Percentiles rank a stretch among this genome's conserved stretches.
Conservation (phyloP, 2,888 invertebrate genomes). For the Eumacrocentrus americanus region DNA sequence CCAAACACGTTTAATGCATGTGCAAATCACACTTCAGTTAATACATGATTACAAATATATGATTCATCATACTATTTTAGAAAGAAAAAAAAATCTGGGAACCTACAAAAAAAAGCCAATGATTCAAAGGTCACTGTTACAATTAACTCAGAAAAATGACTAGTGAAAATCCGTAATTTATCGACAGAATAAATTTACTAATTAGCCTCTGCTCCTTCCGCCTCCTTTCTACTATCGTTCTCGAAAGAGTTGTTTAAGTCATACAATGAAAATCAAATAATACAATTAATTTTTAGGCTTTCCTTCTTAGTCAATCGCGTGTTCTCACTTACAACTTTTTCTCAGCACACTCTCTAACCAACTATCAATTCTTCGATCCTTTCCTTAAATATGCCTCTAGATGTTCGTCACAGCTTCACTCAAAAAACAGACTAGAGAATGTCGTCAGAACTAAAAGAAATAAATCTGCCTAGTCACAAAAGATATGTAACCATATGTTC, state of each 20-base stretch:
- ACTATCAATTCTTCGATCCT: neutral
- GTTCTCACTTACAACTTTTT: neutral
- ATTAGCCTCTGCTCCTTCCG: neutral
- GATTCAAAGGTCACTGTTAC: neutral
- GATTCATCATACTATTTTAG: too few relatives aligned
- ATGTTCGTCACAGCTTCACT: neutral
- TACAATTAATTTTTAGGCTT: neutral
- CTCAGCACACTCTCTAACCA: neutral
- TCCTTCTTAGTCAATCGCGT: neutral
- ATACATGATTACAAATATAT: too few relatives aligned
- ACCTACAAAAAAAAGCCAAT: too few relatives aligned
- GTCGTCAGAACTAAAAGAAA: too few relatives aligned
- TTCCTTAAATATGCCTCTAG: neutral
- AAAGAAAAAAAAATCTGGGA: neutral
- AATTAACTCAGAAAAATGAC: slow-evolving; percentile 1
- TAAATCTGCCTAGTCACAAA: too few relatives aligned
- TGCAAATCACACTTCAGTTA: too few relatives aligned
- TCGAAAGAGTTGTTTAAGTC: neutral
- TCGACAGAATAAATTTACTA: neutral
- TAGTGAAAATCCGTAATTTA: neutral
- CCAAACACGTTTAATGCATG: too few relatives aligned
- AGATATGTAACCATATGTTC: neutral
- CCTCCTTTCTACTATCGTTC: neutral
- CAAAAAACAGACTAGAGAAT: neutral
- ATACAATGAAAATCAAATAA: neutral